phyloP scores from a whole-genome alignment of 1,140 invertebrate genomes.

The Panagrolaimus sp. region DNA sequence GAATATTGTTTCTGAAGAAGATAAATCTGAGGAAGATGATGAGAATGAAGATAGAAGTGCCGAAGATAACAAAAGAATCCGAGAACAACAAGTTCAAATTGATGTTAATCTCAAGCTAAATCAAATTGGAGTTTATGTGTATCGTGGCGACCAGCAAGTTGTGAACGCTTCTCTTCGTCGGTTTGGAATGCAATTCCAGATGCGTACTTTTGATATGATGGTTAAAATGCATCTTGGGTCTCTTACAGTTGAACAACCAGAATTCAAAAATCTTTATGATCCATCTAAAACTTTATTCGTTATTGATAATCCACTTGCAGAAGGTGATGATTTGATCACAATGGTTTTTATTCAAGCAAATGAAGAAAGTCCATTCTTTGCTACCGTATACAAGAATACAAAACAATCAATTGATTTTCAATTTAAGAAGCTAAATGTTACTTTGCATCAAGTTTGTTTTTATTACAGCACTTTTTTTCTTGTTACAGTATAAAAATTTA shows the following conservation, averaged over 20 bases:
- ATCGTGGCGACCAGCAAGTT: constrained; percentile 27
- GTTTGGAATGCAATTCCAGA: constrained; percentile 45
- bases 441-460: constrained; percentile 75
- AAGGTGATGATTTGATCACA: constrained; percentile 38
- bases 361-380: constrained; percentile 77
- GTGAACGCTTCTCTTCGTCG: constrained; percentile 37
- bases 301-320: constrained; percentile 45
- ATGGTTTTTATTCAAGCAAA: constrained; percentile 66
- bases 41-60: constrained; percentile 5
- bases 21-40: constrained; percentile 28
- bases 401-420: constrained; percentile 72
- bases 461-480: background rate
- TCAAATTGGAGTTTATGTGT: constrained; percentile 44
- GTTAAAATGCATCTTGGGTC: constrained; percentile 45
- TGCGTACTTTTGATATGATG: constrained; percentile 57
- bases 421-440: constrained; percentile 73
- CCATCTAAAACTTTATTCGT: constrained; percentile 43
- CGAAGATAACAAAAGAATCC: constrained; percentile 21
- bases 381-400: constrained; percentile 72
- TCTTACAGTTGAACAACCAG: constrained; percentile 46
- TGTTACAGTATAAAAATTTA: constrained; percentile 8
- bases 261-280: constrained; percentile 35
- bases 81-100: constrained; percentile 51
- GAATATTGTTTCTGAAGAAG: constrained; percentile 12
- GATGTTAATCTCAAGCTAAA: constrained; percentile 51